Percentiles rank a stretch among this genome's conserved stretches.
These are phyloP conservation scores for Apeira syringaria DNA, from an alignment of 2,888 invertebrate genomes.

Conservation along the genomic window DNA sequence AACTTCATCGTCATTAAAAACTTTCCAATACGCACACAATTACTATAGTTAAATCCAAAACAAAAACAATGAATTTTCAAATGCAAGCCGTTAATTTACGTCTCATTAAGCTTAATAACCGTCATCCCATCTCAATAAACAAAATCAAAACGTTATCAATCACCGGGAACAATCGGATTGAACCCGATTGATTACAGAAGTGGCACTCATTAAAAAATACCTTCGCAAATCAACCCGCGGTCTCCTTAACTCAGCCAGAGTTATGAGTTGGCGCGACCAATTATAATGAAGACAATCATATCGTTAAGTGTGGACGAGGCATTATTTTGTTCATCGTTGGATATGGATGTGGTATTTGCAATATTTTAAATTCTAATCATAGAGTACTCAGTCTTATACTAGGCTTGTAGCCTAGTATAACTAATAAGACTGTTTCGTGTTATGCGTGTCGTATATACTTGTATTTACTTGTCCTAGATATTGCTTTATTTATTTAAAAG, in stretches of 20 bases:
- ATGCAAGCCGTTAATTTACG: constrained; percentile 9
- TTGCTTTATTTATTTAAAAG: no score
- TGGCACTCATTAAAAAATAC: constrained; percentile 60
- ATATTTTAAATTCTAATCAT: no score
- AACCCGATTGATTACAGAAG: constrained; percentile 28
- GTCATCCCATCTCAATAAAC: constrained; percentile 19
- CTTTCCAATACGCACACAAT: no score
- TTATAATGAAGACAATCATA: constrained; percentile 78
- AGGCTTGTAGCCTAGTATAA: no score
- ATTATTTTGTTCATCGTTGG: constrained; percentile 17
- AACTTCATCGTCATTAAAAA: no score
- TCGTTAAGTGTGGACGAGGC: constrained; percentile 63
- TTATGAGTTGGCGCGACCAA: constrained; percentile 69
- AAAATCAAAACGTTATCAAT: constrained; percentile 22
- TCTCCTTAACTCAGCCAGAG: constrained; percentile 60
- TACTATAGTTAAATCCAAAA: no score
- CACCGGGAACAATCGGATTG: constrained; percentile 26
- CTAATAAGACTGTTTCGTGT: no score
- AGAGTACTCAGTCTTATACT: no score
- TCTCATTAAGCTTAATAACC: constrained; percentile 27
- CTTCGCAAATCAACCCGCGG: constrained; percentile 50
- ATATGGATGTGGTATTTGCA: constrained; percentile 9
- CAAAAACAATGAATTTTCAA: no score
- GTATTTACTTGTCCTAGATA: no score
- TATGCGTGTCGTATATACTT: no score